Conservation (phyloP, 2,888 invertebrate species). For the Thera britannica region DNA sequence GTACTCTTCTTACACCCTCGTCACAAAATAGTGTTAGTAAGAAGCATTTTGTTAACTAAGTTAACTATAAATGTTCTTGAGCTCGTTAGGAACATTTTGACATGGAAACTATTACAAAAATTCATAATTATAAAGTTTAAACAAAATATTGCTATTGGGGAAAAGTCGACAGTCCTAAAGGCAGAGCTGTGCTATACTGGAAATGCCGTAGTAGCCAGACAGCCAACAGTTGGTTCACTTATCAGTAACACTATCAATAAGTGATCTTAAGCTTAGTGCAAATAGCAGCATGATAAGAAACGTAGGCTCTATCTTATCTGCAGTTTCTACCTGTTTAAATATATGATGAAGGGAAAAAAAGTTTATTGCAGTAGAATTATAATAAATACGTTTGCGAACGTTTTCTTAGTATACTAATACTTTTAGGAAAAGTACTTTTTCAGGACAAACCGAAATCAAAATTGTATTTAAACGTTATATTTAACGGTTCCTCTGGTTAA, state of each 20-base stretch:
- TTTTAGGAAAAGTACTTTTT: too few species aligned
- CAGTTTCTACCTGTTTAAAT: constrained; percentile 62
- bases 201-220: constrained; percentile 56
- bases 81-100: constrained; percentile 69
- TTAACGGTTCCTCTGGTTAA: too few species aligned
- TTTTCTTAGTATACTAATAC: too few species aligned
- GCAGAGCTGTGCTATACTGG: constrained; percentile 67
- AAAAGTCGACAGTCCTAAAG: constrained; percentile 59
- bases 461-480: too few species aligned
- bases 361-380: constrained; percentile 17
- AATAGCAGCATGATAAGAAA: constrained; percentile 78
- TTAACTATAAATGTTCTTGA: constrained; percentile 70
- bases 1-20: constrained; percentile 51
- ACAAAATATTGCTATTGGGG: constrained; percentile 46
- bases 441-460: too few species aligned
- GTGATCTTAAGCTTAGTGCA: constrained; percentile 77
- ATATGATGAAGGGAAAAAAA: constrained; percentile 39
- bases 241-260: constrained; percentile 76
- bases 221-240: constrained; percentile 63
- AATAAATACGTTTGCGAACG: neutral
- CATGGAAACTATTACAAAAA: constrained; percentile 61
- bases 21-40: constrained; percentile 70
- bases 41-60: constrained; percentile 57
- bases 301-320: constrained; percentile 74
- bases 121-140: constrained; percentile 64